These are phyloP conservation scores for Chelmon rostratus DNA, from an alignment of 2,797 vertebrate genomes.

Conservation along the genomic window DNA sequence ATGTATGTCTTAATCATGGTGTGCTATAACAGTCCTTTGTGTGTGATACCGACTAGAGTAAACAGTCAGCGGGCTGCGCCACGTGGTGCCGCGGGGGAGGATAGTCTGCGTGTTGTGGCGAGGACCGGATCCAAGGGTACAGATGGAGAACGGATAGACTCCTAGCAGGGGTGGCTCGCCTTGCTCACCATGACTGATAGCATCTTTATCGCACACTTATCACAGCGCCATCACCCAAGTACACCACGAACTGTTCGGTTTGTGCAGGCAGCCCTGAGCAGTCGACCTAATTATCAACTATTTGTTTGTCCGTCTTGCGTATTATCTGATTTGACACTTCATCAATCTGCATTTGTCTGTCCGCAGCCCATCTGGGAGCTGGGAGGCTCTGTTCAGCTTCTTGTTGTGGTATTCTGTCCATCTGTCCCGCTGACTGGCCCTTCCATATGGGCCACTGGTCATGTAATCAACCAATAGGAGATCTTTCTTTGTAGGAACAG, in stretches of 20 bases:
- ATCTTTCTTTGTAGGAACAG: conserved; percentile 27
- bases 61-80: conserved; percentile 79
- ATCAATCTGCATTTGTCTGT: conserved; percentile 58
- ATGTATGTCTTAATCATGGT: conserved; percentile 64
- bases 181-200: conserved; percentile 76
- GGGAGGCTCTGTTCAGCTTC: conserved; percentile 50
- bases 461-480: conserved; percentile 64
- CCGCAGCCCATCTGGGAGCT: conserved; percentile 63
- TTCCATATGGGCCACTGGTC: conserved; percentile 68
- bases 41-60: conserved; percentile 77
- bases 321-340: conserved; percentile 62
- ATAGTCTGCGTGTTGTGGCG: conserved; percentile 63
- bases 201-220: conserved; percentile 78
- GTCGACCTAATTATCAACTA: conserved; percentile 55
- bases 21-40: conserved; percentile 75
- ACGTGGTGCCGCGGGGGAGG: conserved; percentile 70
- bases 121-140: conserved; percentile 75
- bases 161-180: conserved; percentile 69
- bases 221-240: conserved; percentile 51
- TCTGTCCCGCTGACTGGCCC: conserved; percentile 67
- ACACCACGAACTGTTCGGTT: conserved; percentile 33
- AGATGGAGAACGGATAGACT: conserved; percentile 83
- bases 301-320: conserved; percentile 51
- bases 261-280: conserved; percentile 4
- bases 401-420: conserved; percentile 73